phyloP scores from a whole-genome alignment of 2,113 vertebrate genomes.

The Spheniscus mendiculus region DNA sequence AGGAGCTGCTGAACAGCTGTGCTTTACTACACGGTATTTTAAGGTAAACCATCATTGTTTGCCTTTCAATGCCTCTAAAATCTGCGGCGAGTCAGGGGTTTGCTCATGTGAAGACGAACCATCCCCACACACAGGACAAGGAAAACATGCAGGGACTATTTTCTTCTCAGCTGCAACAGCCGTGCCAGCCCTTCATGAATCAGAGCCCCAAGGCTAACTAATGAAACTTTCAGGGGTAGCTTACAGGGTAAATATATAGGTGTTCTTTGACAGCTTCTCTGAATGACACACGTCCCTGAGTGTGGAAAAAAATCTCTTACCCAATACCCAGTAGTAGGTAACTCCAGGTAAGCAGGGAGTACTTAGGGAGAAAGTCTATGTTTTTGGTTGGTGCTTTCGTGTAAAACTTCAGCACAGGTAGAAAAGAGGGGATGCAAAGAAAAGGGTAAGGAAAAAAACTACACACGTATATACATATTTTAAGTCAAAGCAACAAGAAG shows the following conservation, averaged over 20 bases:
- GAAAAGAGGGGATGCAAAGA: not conserved
- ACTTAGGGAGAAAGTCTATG: not conserved
- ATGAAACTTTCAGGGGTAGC: not conserved
- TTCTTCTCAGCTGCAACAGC: not conserved
- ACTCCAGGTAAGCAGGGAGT: not conserved
- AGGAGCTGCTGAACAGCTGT: not conserved
- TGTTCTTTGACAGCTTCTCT: not conserved
- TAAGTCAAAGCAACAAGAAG: conserved; percentile 14
- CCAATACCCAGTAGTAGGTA: conserved; percentile 20
- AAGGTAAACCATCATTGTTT: not conserved
- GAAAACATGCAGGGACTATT: not conserved
- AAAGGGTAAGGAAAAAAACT: not conserved
- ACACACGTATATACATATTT: not conserved
- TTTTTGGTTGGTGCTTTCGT: conserved; percentile 5
- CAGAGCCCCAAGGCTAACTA: not conserved
- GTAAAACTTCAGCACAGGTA: not conserved
- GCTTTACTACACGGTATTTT: not conserved
- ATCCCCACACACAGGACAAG: fast-evolving
- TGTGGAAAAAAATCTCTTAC: not conserved
- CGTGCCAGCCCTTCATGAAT: not conserved
- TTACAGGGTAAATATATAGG: not conserved
- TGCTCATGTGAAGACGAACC: not conserved
- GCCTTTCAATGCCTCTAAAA: not conserved
- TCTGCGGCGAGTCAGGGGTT: not conserved
- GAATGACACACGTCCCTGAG: not conserved